Conservation (phyloP, 1,140 invertebrate species). For the Scaptomyza montana region DNA sequence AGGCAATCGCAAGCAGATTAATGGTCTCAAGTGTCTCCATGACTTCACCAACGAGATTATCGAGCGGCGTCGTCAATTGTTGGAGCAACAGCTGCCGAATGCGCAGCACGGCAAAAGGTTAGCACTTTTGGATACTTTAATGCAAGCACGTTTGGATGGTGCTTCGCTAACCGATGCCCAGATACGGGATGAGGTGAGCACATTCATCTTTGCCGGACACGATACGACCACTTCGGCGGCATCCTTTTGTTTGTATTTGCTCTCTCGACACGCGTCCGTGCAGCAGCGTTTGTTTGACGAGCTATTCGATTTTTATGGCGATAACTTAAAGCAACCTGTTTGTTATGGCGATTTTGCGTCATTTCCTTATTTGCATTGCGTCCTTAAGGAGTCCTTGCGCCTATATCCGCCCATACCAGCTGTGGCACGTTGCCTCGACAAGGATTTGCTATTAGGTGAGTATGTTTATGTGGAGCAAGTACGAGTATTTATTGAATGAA, state of each 20-base stretch:
- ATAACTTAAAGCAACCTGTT: constrained; percentile 69
- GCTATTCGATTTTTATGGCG: constrained; percentile 84
- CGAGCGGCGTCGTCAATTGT: constrained; percentile 37
- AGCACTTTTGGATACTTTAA: constrained; percentile 88
- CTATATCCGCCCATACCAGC: constrained; percentile 87
- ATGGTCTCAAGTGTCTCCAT: constrained; percentile 69
- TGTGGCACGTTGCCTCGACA: constrained; percentile 85
- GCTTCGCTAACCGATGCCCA: constrained; percentile 85
- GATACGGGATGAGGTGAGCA: constrained; percentile 88
- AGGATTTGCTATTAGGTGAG: constrained; percentile 84
- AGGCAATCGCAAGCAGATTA: constrained; percentile 61
- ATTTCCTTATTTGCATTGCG: constrained; percentile 86
- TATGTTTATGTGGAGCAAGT: constrained; percentile 17
- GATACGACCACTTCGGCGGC: constrained; percentile 68
- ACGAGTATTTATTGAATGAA: too few relatives aligned
- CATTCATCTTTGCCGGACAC: constrained; percentile 87
- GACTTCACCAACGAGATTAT: constrained; percentile 74
- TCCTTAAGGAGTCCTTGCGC: constrained; percentile 86
- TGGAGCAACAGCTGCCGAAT: constrained; percentile 6
- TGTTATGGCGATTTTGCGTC: constrained; percentile 84
- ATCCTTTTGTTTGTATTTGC: constrained; percentile 60
- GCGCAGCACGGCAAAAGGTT: neutral
- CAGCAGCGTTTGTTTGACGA: constrained; percentile 86
- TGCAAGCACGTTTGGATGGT: constrained; percentile 85
- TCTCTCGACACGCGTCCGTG: constrained; percentile 60